Conservation (phyloP, 2,888 invertebrate species). For the Eumacrocentrus americanus region DNA sequence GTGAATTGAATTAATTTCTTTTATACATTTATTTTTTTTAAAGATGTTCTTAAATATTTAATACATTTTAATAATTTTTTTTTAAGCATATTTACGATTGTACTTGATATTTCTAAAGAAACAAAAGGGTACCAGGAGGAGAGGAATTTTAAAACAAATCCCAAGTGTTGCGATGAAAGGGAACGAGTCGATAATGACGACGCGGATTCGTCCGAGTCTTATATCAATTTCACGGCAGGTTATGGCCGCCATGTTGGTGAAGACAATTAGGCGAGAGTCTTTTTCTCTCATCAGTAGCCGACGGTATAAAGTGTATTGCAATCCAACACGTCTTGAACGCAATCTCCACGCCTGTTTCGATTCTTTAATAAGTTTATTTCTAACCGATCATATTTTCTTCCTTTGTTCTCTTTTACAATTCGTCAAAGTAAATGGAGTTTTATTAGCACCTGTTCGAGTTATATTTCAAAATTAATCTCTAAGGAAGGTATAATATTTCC, state of each 20-base stretch:
- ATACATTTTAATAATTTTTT: background rate
- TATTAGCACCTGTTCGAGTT: background rate
- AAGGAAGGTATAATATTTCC: no score
- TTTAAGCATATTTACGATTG: background rate
- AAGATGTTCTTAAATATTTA: conserved; percentile 10
- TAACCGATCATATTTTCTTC: no score
- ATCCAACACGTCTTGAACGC: background rate
- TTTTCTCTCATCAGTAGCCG: background rate
- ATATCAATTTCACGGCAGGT: conserved; percentile 60
- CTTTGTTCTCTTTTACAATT: no score
- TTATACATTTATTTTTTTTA: conserved; percentile 29
- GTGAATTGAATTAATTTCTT: no score
- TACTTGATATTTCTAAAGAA: background rate
- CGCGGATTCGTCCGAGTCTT: conserved; percentile 53
- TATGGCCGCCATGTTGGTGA: conserved; percentile 53
- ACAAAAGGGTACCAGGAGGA: no score
- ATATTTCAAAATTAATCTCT: background rate
- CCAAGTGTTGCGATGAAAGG: conserved; percentile 5
- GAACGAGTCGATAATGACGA: conserved; percentile 51
- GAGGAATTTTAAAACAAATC: background rate
- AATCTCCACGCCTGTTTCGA: no score
- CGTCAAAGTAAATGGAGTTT: no score
- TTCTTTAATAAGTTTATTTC: no score
- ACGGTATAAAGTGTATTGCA: background rate
- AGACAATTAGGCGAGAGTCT: conserved; percentile 43